Evolutionary conservation across 2,888 invertebrate genomes (phyloP).

Genomic region (Bombylius discolor): DNA sequence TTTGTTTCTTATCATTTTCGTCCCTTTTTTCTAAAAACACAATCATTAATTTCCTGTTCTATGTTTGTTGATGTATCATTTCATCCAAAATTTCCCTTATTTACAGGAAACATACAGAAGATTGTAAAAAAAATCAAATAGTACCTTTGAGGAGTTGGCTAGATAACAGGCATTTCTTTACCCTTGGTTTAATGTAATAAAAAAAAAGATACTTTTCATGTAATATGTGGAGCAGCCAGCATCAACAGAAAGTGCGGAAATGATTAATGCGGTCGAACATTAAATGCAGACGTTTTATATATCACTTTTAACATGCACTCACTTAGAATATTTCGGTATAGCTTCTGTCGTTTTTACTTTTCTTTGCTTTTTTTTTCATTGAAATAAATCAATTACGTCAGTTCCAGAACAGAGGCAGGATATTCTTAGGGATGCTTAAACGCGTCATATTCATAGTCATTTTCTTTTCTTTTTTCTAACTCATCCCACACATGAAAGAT

Average conservation of each 20-base stretch:
- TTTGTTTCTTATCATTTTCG: background rate
- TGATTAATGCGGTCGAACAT: conserved; percentile 4
- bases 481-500: background rate
- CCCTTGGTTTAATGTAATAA: background rate
- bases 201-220: background rate
- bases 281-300: conserved; percentile 1
- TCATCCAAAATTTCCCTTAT: background rate
- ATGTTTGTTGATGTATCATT: background rate
- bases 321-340: background rate
- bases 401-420: background rate
- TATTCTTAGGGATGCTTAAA: background rate
- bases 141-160: background rate
- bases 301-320: no score
- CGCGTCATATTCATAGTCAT: background rate
- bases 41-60: conserved; percentile 4
- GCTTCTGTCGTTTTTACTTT: background rate
- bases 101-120: background rate
- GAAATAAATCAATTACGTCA: conserved; percentile 9
- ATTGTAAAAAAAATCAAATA: background rate
- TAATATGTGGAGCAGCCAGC: background rate
- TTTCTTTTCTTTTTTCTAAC: no score
- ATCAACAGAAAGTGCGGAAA: conserved; percentile 3
- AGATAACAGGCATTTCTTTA: background rate
- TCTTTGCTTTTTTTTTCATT: background rate
- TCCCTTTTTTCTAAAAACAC: background rate